phyloP scores from a whole-genome alignment of 1,140 invertebrate species.

The Pseudomyrmex flavicornis region DNA sequence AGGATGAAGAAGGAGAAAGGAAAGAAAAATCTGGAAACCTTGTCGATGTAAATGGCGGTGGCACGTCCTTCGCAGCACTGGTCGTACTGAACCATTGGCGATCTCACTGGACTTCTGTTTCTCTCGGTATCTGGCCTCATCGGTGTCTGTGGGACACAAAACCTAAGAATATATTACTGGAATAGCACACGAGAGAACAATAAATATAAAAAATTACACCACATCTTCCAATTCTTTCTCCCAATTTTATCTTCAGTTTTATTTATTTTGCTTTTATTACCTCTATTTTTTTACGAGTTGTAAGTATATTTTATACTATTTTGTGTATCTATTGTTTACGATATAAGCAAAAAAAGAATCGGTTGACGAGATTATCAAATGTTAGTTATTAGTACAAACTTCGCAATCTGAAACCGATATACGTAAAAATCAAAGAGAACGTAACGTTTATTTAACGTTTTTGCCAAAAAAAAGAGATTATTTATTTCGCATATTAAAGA shows the following conservation, averaged over 20 bases:
- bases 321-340: too few species aligned
- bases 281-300: slow-evolving; percentile 10
- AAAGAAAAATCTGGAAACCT: slow-evolving; percentile 94
- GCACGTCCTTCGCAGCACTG: slow-evolving; percentile 94
- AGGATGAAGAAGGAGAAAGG: slow-evolving; percentile 95
- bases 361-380: too few species aligned
- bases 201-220: slow-evolving; percentile 15
- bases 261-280: not conserved
- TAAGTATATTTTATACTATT: not conserved
- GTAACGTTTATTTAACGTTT: not conserved
- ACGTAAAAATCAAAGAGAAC: not conserved
- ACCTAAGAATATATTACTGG: not conserved
- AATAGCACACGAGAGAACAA: not conserved
- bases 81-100: slow-evolving; percentile 88
- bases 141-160: slow-evolving; percentile 77
- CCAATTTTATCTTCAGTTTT: not conserved
- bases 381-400: not conserved
- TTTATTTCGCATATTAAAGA: slow-evolving; percentile 8
- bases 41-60: slow-evolving; percentile 94
- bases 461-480: too few species aligned
- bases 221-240: not conserved
- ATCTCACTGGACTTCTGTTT: slow-evolving; percentile 81
- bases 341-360: too few species aligned
- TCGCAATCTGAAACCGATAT: not conserved
- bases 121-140: slow-evolving; percentile 84